Evolutionary conservation across 2,113 vertebrate species (phyloP).

Genomic region (Spea bombifrons): DNA sequence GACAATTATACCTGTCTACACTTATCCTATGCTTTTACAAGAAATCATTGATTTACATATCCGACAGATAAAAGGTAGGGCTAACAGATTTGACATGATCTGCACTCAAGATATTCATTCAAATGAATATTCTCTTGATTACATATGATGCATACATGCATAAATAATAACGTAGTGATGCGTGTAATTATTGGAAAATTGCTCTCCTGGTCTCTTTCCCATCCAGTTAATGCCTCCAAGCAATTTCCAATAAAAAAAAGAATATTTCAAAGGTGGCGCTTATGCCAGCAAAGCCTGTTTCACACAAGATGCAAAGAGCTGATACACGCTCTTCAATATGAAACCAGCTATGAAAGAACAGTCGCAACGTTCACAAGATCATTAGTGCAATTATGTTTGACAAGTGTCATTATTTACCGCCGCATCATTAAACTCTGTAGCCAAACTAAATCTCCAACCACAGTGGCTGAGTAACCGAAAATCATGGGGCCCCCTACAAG

Average conservation of each 20-base stretch:
- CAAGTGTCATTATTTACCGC: too few relatives aligned
- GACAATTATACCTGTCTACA: not conserved
- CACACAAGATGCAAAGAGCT: too few relatives aligned
- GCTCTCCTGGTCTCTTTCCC: not conserved
- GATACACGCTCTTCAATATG: too few relatives aligned
- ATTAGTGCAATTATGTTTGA: too few relatives aligned
- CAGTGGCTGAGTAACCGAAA: too few relatives aligned
- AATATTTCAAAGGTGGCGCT: too few relatives aligned
- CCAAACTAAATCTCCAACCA: too few relatives aligned
- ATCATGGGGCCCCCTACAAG: too few relatives aligned
- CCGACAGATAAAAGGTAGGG: not conserved
- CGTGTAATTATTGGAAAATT: not conserved
- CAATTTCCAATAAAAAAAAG: not conserved
- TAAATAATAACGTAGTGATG: not conserved
- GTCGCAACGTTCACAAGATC: too few relatives aligned
- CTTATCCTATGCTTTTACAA: not conserved
- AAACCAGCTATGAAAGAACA: too few relatives aligned
- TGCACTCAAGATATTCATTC: not conserved
- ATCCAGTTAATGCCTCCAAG: not conserved
- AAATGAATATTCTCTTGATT: not conserved
- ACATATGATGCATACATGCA: not conserved
- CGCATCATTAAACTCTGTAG: too few relatives aligned
- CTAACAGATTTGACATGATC: not conserved
- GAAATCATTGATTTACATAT: conserved; percentile 1
- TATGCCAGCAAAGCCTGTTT: too few relatives aligned